These are phyloP conservation scores for Sebastes matsubarae DNA, from an alignment of 2,797 vertebrate species.

Conservation along the genomic window DNA sequence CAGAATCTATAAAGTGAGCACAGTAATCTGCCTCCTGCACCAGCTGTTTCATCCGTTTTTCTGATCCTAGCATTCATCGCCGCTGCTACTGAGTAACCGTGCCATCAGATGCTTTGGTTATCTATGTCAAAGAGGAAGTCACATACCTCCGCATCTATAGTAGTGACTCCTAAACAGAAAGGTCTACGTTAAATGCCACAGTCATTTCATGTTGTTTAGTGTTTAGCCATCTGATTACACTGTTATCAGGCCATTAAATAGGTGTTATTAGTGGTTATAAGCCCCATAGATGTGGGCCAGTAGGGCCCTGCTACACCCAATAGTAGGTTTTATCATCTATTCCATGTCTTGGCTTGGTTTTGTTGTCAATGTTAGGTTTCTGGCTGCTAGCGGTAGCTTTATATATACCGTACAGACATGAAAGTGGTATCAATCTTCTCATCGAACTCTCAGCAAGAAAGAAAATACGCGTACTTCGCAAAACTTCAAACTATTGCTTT, in stretches of 20 bases:
- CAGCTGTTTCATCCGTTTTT: background rate
- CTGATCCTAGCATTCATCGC: slow-evolving; percentile 3
- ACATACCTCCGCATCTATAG: background rate
- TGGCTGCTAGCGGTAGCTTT: background rate
- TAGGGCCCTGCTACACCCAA: too few relatives aligned
- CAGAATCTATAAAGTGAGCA: slow-evolving; percentile 42
- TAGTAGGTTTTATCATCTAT: too few relatives aligned
- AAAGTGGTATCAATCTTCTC: background rate
- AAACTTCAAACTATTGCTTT: background rate
- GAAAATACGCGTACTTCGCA: background rate
- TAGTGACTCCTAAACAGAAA: background rate
- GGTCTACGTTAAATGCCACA: background rate
- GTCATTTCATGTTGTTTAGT: background rate
- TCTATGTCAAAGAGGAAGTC: background rate
- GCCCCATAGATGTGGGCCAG: too few relatives aligned
- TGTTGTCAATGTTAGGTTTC: background rate
- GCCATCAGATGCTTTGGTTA: background rate
- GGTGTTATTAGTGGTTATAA: too few relatives aligned
- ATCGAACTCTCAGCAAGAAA: background rate
- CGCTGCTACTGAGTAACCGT: background rate
- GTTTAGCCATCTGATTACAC: background rate
- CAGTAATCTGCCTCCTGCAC: slow-evolving; percentile 30
- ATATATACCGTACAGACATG: background rate
- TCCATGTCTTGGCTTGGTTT: background rate
- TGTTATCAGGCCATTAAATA: too few relatives aligned